phyloP scores from a whole-genome alignment of 2,797 vertebrate species.

The Perodicticus potto region DNA sequence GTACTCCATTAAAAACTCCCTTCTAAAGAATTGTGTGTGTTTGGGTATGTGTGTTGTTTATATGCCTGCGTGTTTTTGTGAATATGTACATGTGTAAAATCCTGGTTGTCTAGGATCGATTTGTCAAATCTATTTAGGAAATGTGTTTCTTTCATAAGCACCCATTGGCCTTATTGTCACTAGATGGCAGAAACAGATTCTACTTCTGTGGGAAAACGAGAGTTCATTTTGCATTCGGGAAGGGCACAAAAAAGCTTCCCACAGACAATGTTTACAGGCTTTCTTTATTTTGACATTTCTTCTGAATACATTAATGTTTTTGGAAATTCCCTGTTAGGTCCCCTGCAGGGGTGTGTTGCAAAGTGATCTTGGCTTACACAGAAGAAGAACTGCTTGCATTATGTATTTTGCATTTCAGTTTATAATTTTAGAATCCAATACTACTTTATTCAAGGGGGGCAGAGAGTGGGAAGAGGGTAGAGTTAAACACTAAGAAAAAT shows the following conservation, averaged over 20 bases:
- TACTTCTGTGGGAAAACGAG: conserved; percentile 74
- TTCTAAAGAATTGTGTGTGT: background rate
- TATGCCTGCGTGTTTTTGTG: accelerated
- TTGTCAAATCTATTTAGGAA: conserved; percentile 55
- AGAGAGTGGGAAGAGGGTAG: background rate
- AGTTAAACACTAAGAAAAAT: conserved; percentile 70
- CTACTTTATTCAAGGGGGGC: conserved; percentile 59
- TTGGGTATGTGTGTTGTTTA: too few species aligned
- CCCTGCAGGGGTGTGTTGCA: conserved; percentile 76
- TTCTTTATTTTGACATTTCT: conserved; percentile 85
- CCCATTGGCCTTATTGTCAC: conserved; percentile 79
- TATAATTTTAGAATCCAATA: conserved; percentile 78
- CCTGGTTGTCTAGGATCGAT: background rate
- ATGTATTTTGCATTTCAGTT: conserved; percentile 70
- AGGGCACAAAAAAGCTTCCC: conserved; percentile 80
- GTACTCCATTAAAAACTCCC: background rate
- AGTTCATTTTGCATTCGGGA: conserved; percentile 75
- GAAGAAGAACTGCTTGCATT: conserved; percentile 74
- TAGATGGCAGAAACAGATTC: conserved; percentile 84
- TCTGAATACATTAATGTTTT: conserved; percentile 85
- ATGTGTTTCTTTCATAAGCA: conserved; percentile 65
- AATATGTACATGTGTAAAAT: background rate
- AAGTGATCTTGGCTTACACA: conserved; percentile 77
- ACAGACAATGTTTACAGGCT: conserved; percentile 81
- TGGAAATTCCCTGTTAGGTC: conserved; percentile 82